These are phyloP conservation scores for Scyliorhinus canicula DNA, from an alignment of 2,797 vertebrate genomes.

Conservation along the genomic window DNA sequence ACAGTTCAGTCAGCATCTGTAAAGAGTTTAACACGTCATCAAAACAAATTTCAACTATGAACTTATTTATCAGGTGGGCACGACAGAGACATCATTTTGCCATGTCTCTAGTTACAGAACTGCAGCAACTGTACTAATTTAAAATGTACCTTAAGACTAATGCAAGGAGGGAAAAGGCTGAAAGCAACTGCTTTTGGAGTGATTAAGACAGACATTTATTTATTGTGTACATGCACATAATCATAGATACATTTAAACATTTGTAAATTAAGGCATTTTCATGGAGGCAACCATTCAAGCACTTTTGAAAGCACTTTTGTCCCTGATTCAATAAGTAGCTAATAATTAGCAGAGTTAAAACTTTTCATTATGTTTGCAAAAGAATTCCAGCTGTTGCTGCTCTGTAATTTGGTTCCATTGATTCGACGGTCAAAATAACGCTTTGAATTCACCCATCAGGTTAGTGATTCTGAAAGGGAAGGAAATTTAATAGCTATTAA, in stretches of 20 bases:
- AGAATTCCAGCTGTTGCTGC: slow-evolving; percentile 2
- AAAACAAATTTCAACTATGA: background rate
- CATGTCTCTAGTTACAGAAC: background rate
- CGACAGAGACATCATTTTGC: background rate
- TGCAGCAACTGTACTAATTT: background rate
- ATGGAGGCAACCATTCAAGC: background rate
- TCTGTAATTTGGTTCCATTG: slow-evolving; percentile 27
- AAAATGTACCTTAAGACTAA: background rate
- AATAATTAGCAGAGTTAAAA: background rate
- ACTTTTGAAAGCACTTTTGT: background rate
- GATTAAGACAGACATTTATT: slow-evolving; percentile 7
- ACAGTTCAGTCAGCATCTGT: background rate
- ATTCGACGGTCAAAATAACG: background rate
- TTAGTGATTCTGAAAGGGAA: slow-evolving; percentile 10
- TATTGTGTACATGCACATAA: background rate
- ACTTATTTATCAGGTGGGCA: background rate
- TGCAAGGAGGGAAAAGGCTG: background rate
- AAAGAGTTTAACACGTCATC: background rate
- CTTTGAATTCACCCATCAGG: background rate
- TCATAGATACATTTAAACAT: background rate
- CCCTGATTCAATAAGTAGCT: background rate
- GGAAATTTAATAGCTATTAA: background rate
- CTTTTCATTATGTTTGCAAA: slow-evolving; percentile 26
- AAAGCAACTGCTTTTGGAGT: background rate
- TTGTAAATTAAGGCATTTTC: slow-evolving; percentile 5